Evolutionary conservation across 2,888 invertebrate species (phyloP).

Genomic region (Melinaea marsaeus): DNA sequence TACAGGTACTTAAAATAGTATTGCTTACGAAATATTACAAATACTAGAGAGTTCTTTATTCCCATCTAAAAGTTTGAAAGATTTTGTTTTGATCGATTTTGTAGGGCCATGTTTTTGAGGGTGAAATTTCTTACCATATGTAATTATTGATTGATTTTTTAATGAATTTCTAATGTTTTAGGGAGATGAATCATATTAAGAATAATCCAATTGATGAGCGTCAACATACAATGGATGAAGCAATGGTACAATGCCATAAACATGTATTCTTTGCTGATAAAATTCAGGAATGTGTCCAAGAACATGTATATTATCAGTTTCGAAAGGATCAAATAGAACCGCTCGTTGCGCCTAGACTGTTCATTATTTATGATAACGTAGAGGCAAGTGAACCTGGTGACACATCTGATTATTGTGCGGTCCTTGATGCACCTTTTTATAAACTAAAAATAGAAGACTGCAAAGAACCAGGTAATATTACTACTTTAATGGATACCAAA

Average conservation of each 20-base stretch:
- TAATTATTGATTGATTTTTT: background rate
- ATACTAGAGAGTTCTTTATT: too few relatives aligned
- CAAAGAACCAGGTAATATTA: conserved; percentile 60
- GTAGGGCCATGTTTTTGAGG: too few relatives aligned
- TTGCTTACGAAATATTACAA: background rate
- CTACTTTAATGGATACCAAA: background rate
- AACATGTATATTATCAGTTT: conserved; percentile 76
- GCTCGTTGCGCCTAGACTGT: conserved; percentile 80
- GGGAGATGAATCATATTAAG: conserved; percentile 75
- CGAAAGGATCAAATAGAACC: conserved; percentile 66
- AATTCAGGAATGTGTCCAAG: conserved; percentile 82
- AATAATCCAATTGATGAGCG: conserved; percentile 67
- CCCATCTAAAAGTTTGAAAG: too few relatives aligned
- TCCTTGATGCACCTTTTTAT: conserved; percentile 80
- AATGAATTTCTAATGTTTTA: conserved; percentile 37
- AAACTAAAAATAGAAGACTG: conserved; percentile 79
- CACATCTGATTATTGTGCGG: conserved; percentile 77
- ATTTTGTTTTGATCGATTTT: too few relatives aligned
- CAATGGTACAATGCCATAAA: conserved; percentile 78
- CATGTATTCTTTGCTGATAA: conserved; percentile 82
- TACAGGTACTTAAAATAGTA: background rate
- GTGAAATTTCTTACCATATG: background rate
- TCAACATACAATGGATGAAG: conserved; percentile 72
- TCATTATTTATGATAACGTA: conserved; percentile 84
- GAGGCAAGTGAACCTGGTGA: conserved; percentile 83